Conservation (phyloP, 2,797 vertebrate species). For the Scolopax bukidnonensis region DNA sequence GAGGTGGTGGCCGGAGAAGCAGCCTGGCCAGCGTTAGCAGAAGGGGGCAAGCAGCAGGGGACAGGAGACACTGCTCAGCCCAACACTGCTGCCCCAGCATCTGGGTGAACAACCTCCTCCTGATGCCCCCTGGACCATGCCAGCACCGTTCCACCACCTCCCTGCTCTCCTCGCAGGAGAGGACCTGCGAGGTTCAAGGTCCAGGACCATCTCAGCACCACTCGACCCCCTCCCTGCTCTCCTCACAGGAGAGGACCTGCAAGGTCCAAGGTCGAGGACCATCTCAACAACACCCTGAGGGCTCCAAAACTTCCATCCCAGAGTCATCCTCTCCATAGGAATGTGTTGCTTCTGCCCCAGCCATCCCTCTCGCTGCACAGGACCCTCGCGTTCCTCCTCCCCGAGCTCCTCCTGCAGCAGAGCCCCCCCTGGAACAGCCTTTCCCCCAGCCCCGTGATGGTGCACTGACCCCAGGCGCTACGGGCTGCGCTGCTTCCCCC, state of each 20-base stretch:
- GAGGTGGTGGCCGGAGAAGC: accelerated
- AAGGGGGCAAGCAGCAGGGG: not conserved
- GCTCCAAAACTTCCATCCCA: not conserved
- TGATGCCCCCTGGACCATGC: not conserved
- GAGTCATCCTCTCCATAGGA: accelerated
- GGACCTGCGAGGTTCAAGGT: too few species aligned
- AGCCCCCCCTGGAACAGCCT: accelerated
- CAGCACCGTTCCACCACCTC: not conserved
- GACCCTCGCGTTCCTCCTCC: not conserved
- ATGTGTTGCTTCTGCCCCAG: not conserved
- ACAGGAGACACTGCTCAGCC: accelerated
- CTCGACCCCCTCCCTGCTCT: not conserved
- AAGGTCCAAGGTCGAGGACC: not conserved
- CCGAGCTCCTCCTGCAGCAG: not conserved
- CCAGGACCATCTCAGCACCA: not conserved
- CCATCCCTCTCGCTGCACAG: accelerated
- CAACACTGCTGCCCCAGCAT: not conserved
- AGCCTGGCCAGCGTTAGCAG: not conserved
- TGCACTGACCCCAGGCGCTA: accelerated
- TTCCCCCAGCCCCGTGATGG: accelerated
- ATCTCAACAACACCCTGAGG: not conserved
- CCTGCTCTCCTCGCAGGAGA: not conserved
- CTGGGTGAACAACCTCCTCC: not conserved
- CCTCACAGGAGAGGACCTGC: not conserved
- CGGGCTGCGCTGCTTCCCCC: not conserved